Evolutionary conservation across 2,113 vertebrate genomes (phyloP).

Genomic region (Labeo rohita): DNA sequence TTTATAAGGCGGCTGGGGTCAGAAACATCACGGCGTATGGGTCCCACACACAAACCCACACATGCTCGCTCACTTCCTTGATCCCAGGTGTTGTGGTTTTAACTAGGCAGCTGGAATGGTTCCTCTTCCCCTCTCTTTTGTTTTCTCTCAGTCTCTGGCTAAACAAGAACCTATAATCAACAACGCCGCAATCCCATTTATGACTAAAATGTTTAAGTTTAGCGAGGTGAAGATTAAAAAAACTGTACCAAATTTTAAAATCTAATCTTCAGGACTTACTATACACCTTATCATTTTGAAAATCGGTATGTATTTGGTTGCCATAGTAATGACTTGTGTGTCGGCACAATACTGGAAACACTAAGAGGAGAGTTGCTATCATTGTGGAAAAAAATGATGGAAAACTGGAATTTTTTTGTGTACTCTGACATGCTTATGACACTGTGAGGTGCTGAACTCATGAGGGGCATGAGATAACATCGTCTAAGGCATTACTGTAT

Average conservation of each 20-base stretch:
- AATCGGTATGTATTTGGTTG: background rate
- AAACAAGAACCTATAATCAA: background rate
- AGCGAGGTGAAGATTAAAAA: background rate
- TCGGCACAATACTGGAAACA: background rate
- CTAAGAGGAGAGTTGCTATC: background rate
- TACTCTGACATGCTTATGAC: background rate
- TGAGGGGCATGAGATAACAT: background rate
- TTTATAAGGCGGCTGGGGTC: constrained; percentile 46
- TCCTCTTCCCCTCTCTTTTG: constrained; percentile 36
- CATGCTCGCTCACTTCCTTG: constrained; percentile 42
- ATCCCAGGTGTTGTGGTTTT: constrained; percentile 53
- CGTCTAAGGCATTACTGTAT: background rate
- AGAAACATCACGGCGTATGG: constrained; percentile 39
- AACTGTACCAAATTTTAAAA: too few species aligned
- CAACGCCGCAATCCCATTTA: background rate
- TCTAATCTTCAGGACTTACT: background rate
- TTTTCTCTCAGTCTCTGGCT: background rate
- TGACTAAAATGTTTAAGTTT: background rate
- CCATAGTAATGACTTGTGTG: background rate
- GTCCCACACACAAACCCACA: constrained; percentile 27
- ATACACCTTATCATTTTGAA: background rate
- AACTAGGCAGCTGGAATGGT: constrained; percentile 39
- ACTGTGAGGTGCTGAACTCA: background rate
- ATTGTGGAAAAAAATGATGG: background rate
- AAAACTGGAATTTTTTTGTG: background rate